These are phyloP conservation scores for Lepisosteus osseus DNA, from an alignment of 2,113 vertebrate genomes.

Conservation along the genomic window DNA sequence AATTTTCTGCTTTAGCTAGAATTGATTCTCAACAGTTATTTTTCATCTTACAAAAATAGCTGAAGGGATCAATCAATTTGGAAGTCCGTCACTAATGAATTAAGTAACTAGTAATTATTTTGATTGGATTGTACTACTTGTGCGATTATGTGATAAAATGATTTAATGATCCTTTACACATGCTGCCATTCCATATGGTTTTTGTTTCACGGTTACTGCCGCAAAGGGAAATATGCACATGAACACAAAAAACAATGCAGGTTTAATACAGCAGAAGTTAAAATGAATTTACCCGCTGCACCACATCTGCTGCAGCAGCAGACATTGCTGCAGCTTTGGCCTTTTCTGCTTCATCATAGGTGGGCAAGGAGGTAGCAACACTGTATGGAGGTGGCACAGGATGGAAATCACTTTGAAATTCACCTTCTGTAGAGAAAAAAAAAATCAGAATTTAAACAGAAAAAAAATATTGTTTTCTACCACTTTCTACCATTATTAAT, in stretches of 20 bases:
- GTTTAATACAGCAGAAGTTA: background rate
- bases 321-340: constrained; percentile 93
- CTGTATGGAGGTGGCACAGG: constrained; percentile 96
- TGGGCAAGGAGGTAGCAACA: constrained; percentile 93
- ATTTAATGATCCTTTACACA: too few species aligned
- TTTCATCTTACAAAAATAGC: too few species aligned
- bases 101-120: too few species aligned
- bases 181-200: too few species aligned
- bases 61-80: too few species aligned
- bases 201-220: too few species aligned
- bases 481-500: background rate
- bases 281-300: constrained; percentile 69
- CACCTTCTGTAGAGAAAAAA: constrained; percentile 64
- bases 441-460: background rate
- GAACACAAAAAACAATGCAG: background rate
- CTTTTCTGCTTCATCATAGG: constrained; percentile 95
- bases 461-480: background rate
- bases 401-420: constrained; percentile 80
- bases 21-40: too few species aligned
- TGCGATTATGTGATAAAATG: too few species aligned
- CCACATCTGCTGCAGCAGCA: constrained; percentile 76
- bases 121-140: too few species aligned
- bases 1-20: too few species aligned
- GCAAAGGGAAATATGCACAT: too few species aligned
- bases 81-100: too few species aligned